Base-by-base conservation (phyloP, 2,113 vertebrate genomes). In the Sinocyclocheilus anshuiensis region DNA sequence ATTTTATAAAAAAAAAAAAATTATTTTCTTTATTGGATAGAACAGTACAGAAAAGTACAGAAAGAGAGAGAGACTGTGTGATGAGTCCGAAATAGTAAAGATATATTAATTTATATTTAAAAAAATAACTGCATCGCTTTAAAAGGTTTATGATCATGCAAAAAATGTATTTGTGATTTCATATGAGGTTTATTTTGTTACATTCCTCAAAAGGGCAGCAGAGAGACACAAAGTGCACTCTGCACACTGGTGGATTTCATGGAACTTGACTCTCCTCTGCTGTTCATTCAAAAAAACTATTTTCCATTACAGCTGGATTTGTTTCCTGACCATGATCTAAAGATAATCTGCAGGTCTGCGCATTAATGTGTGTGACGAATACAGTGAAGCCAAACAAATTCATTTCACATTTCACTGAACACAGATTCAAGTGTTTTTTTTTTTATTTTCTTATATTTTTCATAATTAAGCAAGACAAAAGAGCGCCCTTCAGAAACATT, bases 201-300 rank as follows among this genome's bases (percentile, higher is more conserved):
- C 26, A 18, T n/a, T 42, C 82, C 82, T 39, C 6, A 36, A 42
- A 69, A 84, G 33, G 29, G 82, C 33, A 59, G 67, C 82, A 75
- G 20, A 55, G 29, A 24, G 18, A 67, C 9, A 29, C 12, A 63
- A 2, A 53, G 48, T 22, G 4, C 8, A 29, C 9, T 26, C 18
- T 18, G 3, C 8, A 29, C 16, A 42, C 11, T 18, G 6, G 6
- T 50, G 9, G 11, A 18, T 63, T 82, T 48, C 67, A 65, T 65
- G 53, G 86, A 77, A 29, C 72, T 82, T 65, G 86, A 89, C 83
- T 85, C 57, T 53, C 88, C 85, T 85, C 88, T 89, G 42, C 77
- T 82, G 88, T 61, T 42, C 48, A 50, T 15, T 69, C 26, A n/a
- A 20, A 74, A 74, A 59, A 74, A 42, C 2, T 4, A 55, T 72